Conservation (phyloP, 2,888 invertebrate species). For the Scaeva pyrastri region DNA sequence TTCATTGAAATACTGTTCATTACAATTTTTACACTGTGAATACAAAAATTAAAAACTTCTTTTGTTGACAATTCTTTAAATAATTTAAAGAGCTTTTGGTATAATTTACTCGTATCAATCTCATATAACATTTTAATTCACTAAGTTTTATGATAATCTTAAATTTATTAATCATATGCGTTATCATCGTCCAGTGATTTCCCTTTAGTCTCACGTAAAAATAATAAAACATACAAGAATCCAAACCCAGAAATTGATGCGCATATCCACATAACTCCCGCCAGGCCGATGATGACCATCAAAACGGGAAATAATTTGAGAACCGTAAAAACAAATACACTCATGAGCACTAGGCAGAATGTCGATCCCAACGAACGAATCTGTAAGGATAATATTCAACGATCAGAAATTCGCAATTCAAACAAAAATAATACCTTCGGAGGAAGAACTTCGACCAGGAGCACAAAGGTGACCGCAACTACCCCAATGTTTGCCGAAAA, state of each 20-base stretch:
- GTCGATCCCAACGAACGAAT: slow-evolving; percentile 81
- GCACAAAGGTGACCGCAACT: slow-evolving; percentile 80
- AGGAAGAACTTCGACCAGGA: slow-evolving; percentile 82
- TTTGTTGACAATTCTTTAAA: slow-evolving; percentile 23
- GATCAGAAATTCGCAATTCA: background rate
- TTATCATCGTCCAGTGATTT: slow-evolving; percentile 80
- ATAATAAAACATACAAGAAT: slow-evolving; percentile 79
- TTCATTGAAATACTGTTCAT: no score
- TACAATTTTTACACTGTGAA: no score
- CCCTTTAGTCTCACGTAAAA: slow-evolving; percentile 82
- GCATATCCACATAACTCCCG: slow-evolving; percentile 81
- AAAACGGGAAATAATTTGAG: slow-evolving; percentile 81
- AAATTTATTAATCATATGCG: slow-evolving; percentile 32
- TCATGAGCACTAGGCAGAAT: slow-evolving; percentile 79
- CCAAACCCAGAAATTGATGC: slow-evolving; percentile 78
- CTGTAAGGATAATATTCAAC: slow-evolving; percentile 74
- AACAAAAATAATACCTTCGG: slow-evolving; percentile 78
- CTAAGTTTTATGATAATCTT: background rate
- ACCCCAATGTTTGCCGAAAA: slow-evolving; percentile 81
- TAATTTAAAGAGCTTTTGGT: slow-evolving; percentile 44
- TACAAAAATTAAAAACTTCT: background rate
- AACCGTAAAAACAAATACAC: slow-evolving; percentile 79
- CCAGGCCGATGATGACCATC: slow-evolving; percentile 79
- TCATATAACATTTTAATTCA: slow-evolving; percentile 48
- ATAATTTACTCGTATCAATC: slow-evolving; percentile 32